phyloP scores from a whole-genome alignment of 1,140 invertebrate genomes.

The Octopus bimaculoides region DNA sequence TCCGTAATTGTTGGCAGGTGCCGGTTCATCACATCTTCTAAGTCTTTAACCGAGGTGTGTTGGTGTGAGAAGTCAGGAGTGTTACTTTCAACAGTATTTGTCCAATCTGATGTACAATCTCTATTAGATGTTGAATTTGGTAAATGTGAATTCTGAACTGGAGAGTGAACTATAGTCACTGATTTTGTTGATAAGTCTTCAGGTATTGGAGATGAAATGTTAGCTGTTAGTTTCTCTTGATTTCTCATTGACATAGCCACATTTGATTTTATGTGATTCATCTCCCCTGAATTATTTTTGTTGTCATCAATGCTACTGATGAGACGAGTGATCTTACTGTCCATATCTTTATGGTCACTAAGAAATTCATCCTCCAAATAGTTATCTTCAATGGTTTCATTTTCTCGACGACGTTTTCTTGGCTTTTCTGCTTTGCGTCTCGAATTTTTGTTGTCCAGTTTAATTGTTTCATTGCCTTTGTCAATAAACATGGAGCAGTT shows the following conservation, averaged over 20 bases:
- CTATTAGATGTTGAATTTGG: neutral
- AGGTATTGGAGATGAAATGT: conserved; percentile 21
- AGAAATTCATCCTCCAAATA: neutral
- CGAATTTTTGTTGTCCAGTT: conserved; percentile 42
- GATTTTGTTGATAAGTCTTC: conserved; percentile 34
- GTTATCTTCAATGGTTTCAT: conserved; percentile 14
- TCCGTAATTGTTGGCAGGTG: conserved; percentile 81
- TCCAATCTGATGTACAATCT: conserved; percentile 2
- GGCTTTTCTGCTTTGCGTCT: conserved; percentile 52
- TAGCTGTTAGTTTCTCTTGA: neutral
- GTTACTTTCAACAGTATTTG: neutral
- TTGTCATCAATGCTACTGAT: neutral
- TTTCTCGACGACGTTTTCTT: conserved; percentile 42
- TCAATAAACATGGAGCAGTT: conserved; percentile 14
- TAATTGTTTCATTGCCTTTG: neutral
- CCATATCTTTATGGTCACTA: neutral
- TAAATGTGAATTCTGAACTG: neutral
- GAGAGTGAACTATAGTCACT: neutral
- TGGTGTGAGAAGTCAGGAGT: neutral
- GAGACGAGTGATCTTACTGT: neutral
- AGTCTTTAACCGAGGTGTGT: conserved; percentile 74
- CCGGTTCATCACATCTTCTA: conserved; percentile 95
- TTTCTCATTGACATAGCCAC: neutral
- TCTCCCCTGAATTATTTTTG: neutral
- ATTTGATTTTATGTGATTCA: neutral